Evolutionary conservation across 2,797 vertebrate genomes (phyloP).

Genomic region (Pangasius krempfi): DNA sequence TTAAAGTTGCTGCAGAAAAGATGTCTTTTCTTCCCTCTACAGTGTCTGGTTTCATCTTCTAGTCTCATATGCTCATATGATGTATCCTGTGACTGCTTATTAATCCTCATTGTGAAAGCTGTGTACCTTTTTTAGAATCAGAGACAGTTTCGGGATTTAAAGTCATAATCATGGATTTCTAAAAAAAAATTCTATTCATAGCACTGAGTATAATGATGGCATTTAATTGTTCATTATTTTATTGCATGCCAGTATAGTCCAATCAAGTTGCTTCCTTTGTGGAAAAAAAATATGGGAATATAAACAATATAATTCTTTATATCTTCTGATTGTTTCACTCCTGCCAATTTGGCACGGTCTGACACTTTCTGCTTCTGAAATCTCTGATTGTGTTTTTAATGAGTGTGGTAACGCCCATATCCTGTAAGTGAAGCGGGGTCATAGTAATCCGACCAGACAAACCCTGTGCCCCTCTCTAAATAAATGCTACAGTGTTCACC

Average conservation of each 20-base stretch:
- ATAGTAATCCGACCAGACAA: slow-evolving; percentile 50
- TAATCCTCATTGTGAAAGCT: slow-evolving; percentile 22
- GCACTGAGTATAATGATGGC: not conserved
- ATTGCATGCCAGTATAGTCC: not conserved
- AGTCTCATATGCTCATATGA: slow-evolving; percentile 18
- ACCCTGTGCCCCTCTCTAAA: slow-evolving; percentile 56
- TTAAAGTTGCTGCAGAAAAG: slow-evolving; percentile 62
- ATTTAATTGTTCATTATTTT: not conserved
- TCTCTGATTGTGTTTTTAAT: slow-evolving; percentile 52
- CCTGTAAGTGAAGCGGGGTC: slow-evolving; percentile 51
- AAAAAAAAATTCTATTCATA: not conserved
- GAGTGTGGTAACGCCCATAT: slow-evolving; percentile 48
- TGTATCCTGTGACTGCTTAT: slow-evolving; percentile 17
- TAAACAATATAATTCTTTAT: not conserved
- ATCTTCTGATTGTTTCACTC: slow-evolving; percentile 14
- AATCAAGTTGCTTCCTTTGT: not conserved
- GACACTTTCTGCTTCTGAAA: slow-evolving; percentile 11
- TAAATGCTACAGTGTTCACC: slow-evolving; percentile 64
- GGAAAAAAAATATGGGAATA: not conserved
- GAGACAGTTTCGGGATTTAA: slow-evolving; percentile 31
- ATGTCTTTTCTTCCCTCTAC: slow-evolving; percentile 32
- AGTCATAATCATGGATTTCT: not conserved
- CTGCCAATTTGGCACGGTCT: slow-evolving; percentile 15
- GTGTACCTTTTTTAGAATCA: slow-evolving; percentile 26
- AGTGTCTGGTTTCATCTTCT: slow-evolving; percentile 39